Percentiles rank a stretch among this genome's conserved stretches.
Conservation (phyloP, 2,113 vertebrate species). For the Willisornis vidua region DNA sequence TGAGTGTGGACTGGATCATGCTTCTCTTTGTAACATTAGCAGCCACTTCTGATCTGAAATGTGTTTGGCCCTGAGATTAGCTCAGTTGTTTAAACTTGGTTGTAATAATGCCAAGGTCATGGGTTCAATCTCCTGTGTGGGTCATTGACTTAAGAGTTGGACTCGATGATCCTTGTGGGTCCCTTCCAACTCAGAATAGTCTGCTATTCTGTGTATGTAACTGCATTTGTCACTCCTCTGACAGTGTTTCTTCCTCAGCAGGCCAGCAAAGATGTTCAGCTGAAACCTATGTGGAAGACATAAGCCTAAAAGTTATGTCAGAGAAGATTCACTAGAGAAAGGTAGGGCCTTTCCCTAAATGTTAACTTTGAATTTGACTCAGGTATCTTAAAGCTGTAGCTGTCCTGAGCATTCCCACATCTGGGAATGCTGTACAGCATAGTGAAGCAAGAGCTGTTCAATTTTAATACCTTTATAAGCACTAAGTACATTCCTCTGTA, state of each 20-base stretch:
- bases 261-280: neutral
- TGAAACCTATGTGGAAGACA: fast-evolving
- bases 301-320: neutral
- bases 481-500: neutral
- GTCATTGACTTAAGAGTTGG: too few relatives aligned
- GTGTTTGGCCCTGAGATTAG: too few relatives aligned
- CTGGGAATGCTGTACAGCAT: neutral
- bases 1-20: neutral
- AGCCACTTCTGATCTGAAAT: neutral
- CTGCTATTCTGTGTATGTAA: neutral
- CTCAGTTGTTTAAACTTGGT: too few relatives aligned
- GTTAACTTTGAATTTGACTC: neutral
- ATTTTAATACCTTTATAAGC: neutral
- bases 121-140: too few relatives aligned
- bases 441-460: neutral
- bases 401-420: neutral
- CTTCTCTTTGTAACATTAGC: neutral
- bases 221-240: neutral
- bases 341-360: neutral
- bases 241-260: neutral
- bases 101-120: too few relatives aligned
- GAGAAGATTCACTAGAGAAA: neutral
- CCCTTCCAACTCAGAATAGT: too few relatives aligned
- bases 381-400: neutral
- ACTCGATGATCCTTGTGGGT: too few relatives aligned